A percentile compares a stretch with the other conserved stretches of the same genome.
Conservation (phyloP, 2,113 vertebrate species). For the Crotalus viridis region DNA sequence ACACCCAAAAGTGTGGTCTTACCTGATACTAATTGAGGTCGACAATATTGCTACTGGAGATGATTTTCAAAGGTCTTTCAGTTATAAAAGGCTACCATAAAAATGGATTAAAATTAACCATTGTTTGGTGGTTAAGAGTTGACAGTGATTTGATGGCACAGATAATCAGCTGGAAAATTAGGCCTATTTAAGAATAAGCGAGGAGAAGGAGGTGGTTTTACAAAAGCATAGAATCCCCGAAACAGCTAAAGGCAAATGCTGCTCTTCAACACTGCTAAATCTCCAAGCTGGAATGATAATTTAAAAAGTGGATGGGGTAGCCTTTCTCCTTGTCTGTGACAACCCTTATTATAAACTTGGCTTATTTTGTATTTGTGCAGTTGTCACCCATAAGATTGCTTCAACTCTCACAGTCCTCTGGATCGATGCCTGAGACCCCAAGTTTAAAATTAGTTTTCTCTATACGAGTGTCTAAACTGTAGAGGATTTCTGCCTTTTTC, state of each 20-base stretch:
- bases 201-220: slow-evolving; percentile 14
- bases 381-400: slow-evolving; percentile 72
- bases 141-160: not conserved
- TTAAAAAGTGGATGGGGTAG: slow-evolving; percentile 65
- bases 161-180: not conserved
- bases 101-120: not conserved
- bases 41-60: not conserved
- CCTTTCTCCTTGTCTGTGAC: slow-evolving; percentile 69
- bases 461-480: slow-evolving; percentile 58
- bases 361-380: slow-evolving; percentile 77
- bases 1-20: not conserved
- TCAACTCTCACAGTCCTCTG: slow-evolving; percentile 69
- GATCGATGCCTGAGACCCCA: slow-evolving; percentile 61
- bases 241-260: slow-evolving; percentile 66
- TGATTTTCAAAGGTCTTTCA: not conserved
- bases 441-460: slow-evolving; percentile 68
- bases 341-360: slow-evolving; percentile 64
- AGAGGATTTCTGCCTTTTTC: slow-evolving; percentile 58
- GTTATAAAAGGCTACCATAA: not conserved
- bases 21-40: not conserved
- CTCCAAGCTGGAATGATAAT: slow-evolving; percentile 75
- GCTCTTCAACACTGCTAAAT: slow-evolving; percentile 62
- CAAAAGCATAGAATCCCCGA: slow-evolving; percentile 4
- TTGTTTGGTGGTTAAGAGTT: not conserved
- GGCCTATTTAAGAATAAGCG: not conserved